These are phyloP conservation scores for Scomberomorus guttatus DNA, from an alignment of 2,797 vertebrate species.

Conservation along the genomic window DNA sequence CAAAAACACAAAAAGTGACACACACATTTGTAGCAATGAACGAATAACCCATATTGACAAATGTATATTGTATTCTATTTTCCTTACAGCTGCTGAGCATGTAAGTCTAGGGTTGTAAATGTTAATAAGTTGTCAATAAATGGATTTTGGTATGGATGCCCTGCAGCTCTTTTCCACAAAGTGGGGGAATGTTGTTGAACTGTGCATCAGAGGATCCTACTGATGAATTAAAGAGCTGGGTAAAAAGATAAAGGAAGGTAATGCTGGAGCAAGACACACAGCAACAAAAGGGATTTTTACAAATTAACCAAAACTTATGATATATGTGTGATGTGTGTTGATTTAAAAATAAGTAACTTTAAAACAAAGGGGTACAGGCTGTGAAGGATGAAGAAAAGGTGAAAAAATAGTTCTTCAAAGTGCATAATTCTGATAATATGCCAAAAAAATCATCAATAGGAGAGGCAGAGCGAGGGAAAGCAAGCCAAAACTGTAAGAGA, in stretches of 20 bases:
- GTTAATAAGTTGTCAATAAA: constrained; percentile 51
- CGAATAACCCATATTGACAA: constrained; percentile 8
- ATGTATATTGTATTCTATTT: constrained; percentile 26
- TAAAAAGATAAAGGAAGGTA: constrained; percentile 1
- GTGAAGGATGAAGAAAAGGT: background rate
- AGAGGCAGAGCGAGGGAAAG: no score
- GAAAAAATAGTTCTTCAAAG: no score
- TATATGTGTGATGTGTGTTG: no score
- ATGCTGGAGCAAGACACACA: background rate
- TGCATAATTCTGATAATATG: no score
- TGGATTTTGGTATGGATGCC: constrained; percentile 44
- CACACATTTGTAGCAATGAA: constrained; percentile 1
- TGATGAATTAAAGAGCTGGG: constrained; percentile 18
- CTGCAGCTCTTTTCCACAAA: constrained; percentile 28
- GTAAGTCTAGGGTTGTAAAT: constrained; percentile 37
- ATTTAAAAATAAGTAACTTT: no score
- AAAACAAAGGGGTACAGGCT: background rate
- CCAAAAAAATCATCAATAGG: no score
- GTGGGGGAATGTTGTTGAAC: constrained; percentile 12
- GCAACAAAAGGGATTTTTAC: background rate
- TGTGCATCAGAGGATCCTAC: background rate
- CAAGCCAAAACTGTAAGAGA: background rate
- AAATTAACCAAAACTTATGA: no score
- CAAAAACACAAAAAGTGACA: background rate
- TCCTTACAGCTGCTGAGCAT: constrained; percentile 41